Evolutionary conservation across 2,113 vertebrate genomes (phyloP), one percentile per base, ranked within the genome.

Genomic region (Sminthopsis crassicaudata): DNA sequence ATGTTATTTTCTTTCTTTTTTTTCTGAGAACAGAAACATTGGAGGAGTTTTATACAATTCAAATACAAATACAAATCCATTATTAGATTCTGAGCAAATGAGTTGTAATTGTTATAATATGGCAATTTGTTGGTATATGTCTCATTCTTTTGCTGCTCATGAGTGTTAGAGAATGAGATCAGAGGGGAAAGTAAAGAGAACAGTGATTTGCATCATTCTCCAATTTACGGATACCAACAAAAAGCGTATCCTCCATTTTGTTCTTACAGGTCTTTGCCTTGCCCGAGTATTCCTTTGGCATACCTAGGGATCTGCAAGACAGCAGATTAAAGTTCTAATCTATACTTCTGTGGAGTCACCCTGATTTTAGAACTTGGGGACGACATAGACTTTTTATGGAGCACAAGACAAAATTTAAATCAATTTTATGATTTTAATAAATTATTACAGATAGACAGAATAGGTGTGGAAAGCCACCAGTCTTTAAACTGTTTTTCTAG

Each of bases 341-440:
- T 93, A 88, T 96, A 97, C 90, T 93, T 92, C 92, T 42, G 93
- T 26, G 96, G 89, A 96, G 84, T 88, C 93, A 94, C 90, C 55
- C 94, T 76, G 48, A 60, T 67, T 97, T 95, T 96, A 88, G 88
- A 91, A 91, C 90, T 76, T 55, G 91, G 92, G 46, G 90, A 84
- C 27, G 53, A 23, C 23, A 3, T 91, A 4, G 94, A 92, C 97
- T 96, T 95, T 94, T 95, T 94, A 90, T 97, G 94, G 95, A 96
- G 92, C 93, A 92, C 36, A 93, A 96, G 96, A 95, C 95, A 96
- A 94, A 98, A 55, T 54, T 95, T 95, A 97, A 97, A 94, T 98
- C 95, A 93, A 76, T 95, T 97, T 97, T 98, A 93, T 53, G 93
- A 89, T 98, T 97, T 97, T 94, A 92, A 94, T 96, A 94, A 97